Percentiles rank a stretch among this genome's conserved stretches.
Conservation (phyloP, 2,113 vertebrate genomes). For the Hiodon alosoides region DNA sequence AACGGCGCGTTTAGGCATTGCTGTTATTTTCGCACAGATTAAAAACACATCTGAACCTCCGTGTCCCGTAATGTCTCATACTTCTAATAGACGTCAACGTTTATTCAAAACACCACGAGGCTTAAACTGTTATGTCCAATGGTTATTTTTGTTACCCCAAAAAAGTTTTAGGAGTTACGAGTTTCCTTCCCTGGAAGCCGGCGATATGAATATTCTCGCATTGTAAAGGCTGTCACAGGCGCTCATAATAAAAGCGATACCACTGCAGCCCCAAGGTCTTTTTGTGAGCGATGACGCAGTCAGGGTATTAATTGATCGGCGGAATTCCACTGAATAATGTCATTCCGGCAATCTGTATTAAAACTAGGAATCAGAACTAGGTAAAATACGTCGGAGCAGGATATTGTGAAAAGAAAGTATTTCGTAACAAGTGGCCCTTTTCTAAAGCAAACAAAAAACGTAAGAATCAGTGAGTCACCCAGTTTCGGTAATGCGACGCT, state of each 20-base stretch:
- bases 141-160: too few species aligned
- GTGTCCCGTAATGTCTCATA: too few species aligned
- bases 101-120: too few species aligned
- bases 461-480: slow-evolving; percentile 1
- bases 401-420: not conserved
- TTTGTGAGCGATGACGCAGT: not conserved
- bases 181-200: too few species aligned
- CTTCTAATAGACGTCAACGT: too few species aligned
- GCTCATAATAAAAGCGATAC: not conserved
- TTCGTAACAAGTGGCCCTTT: slow-evolving; percentile 10
- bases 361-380: too few species aligned
- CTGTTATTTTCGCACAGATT: too few species aligned
- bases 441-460: not conserved
- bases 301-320: slow-evolving; percentile 11
- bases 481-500: not conserved
- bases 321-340: slow-evolving; percentile 1
- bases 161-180: too few species aligned
- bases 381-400: too few species aligned
- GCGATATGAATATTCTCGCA: not conserved
- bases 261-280: not conserved
- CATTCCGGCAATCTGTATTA: not conserved
- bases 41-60: too few species aligned
- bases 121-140: too few species aligned
- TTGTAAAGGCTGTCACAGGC: not conserved
- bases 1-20: not conserved